Conservation (phyloP, 2,797 vertebrate species). For the Chaenodraco wilsoni region DNA sequence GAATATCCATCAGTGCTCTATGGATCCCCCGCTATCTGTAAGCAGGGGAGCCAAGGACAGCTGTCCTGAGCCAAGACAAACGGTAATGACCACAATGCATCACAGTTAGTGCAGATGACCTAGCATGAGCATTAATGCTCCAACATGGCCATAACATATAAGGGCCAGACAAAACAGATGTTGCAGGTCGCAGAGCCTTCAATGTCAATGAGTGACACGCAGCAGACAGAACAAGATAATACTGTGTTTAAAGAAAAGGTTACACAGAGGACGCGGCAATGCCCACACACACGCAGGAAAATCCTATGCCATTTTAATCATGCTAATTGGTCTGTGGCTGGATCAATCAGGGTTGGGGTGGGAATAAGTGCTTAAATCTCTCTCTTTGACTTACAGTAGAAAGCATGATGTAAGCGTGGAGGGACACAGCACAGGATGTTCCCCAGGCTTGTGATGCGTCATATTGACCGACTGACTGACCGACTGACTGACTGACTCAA, state of each 20-base stretch:
- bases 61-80: slow-evolving; percentile 35
- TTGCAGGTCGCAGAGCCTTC: slow-evolving; percentile 20
- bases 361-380: slow-evolving; percentile 13
- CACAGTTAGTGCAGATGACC: slow-evolving; percentile 48
- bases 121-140: slow-evolving; percentile 18
- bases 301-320: slow-evolving; percentile 42
- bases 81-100: slow-evolving; percentile 63
- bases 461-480: slow-evolving; percentile 23
- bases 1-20: slow-evolving; percentile 58
- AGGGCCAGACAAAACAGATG: slow-evolving; percentile 16
- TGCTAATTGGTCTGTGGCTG: slow-evolving; percentile 42
- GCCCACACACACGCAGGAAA: background rate
- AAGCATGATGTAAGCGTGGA: slow-evolving; percentile 25
- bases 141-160: slow-evolving; percentile 14
- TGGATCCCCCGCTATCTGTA: slow-evolving; percentile 31
- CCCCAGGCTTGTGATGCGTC: slow-evolving; percentile 32
- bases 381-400: slow-evolving; percentile 21
- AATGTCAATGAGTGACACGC: slow-evolving; percentile 31
- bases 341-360: slow-evolving; percentile 33
- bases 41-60: slow-evolving; percentile 55
- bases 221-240: slow-evolving; percentile 35
- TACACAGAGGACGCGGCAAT: slow-evolving; percentile 37
- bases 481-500: slow-evolving; percentile 13
- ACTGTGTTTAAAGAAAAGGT: slow-evolving; percentile 41
- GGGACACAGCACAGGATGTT: slow-evolving; percentile 39